Evolutionary conservation across 1,140 invertebrate species (phyloP), one percentile per base, ranked within the genome.

Genomic region (Lepeophtheirus salmonis): DNA sequence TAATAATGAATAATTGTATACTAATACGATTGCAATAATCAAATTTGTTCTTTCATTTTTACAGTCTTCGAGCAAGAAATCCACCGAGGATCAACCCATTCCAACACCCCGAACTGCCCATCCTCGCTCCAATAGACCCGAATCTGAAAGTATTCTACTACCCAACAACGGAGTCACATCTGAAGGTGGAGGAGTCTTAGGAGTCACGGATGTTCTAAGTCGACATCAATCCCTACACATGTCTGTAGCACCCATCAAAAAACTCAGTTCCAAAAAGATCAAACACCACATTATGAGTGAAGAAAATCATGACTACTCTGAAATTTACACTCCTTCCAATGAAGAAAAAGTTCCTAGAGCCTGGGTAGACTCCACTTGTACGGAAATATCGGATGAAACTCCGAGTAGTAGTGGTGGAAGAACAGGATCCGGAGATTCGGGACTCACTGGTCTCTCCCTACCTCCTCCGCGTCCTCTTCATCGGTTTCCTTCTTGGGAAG

Each of bases 261-360:
- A 63, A 56, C 62, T 62, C 41, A 55, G 60, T 56, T 64, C 63
- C 23, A 30, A 54, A 20, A 65, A 61, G 48, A 67, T 62, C 14
- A 68, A 63, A 41, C 6, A 41, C 6, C 6, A 41, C 30, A 49
- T 26, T 50, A 61, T 64, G 62, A 65, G 50, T 41, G 67, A 87
- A 67, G 80, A 84, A 6, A 78, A 82, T 2, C 86, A 90, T 67
- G 87, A 90, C 69, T 91, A 90, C 69, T 86, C 86, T 4, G 87
- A 92, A 71, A 90, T 91, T 62, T 90, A 90, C 66, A 91, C 86
- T n/a, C 87, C 87, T 0, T 87, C 83, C 65, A 79, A 84, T 67
- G 86, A 89, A 72, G 76, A 75, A 64, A 22, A 54, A 17, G 23
- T n/a, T 3, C 17, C 16, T 2, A 14, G 16, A 14, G 69, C 72